phyloP scores from a whole-genome alignment of 2,888 invertebrate genomes.

The Phytoseiulus persimilis region DNA sequence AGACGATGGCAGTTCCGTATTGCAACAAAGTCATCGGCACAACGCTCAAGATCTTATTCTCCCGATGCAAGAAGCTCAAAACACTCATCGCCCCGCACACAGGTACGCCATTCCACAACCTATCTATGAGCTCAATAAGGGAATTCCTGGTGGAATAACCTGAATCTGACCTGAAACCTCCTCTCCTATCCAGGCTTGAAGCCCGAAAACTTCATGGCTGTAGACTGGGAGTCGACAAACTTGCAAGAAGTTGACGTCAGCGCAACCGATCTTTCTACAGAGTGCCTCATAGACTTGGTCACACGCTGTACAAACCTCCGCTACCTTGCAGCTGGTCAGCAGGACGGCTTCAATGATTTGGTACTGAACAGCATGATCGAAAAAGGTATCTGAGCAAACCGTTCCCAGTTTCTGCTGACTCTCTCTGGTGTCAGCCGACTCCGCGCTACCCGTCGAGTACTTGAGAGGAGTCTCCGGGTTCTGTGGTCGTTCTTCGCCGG shows the following conservation, averaged over 20 bases:
- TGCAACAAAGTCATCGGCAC: conserved; percentile 94
- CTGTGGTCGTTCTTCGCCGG: too few species aligned
- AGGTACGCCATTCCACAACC: conserved; percentile 56
- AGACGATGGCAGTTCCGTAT: conserved; percentile 92
- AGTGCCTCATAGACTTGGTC: conserved; percentile 84
- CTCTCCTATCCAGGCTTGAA: conserved; percentile 61
- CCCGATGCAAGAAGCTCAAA: conserved; percentile 79
- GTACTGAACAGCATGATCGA: conserved; percentile 50
- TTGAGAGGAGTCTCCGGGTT: too few species aligned
- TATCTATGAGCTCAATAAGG: too few species aligned
- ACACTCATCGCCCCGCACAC: conserved; percentile 94
- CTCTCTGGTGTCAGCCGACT: too few species aligned
- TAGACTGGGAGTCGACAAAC: conserved; percentile 91
- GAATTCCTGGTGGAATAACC: too few species aligned
- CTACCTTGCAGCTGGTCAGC: conserved; percentile 80
- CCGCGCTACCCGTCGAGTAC: too few species aligned
- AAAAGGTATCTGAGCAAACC: background rate
- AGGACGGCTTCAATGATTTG: conserved; percentile 92
- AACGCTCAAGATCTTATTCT: conserved; percentile 84
- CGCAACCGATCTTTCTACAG: conserved; percentile 87
- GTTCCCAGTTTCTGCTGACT: too few species aligned
- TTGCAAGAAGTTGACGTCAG: conserved; percentile 92
- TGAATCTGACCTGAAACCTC: background rate
- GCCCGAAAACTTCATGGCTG: conserved; percentile 84
- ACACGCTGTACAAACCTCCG: conserved; percentile 72